Conservation (phyloP, 2,888 invertebrate genomes). For the Hypsopygia costalis region DNA sequence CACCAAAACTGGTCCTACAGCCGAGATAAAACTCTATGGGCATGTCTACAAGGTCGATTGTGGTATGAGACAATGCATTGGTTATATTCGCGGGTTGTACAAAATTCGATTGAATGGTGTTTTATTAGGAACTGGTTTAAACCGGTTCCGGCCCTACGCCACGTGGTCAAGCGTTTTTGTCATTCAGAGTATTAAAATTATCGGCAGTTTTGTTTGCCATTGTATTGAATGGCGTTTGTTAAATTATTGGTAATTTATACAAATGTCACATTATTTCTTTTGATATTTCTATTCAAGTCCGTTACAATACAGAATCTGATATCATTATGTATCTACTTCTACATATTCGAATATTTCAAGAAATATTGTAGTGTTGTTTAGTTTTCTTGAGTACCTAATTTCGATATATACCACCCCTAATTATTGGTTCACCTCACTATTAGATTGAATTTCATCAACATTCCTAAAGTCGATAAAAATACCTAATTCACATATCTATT, state of each 20-base stretch:
- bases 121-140: conserved; percentile 67
- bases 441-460: no score
- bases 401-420: no score
- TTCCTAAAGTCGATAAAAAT: no score
- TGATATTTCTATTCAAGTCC: no score
- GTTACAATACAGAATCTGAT: no score
- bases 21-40: conserved; percentile 4
- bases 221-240: conserved; percentile 28
- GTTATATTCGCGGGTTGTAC: conserved; percentile 35
- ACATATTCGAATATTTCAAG: no score
- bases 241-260: conserved; percentile 31
- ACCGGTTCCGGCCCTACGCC: conserved; percentile 65
- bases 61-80: background rate
- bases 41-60: background rate
- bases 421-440: no score
- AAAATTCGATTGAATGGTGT: conserved; percentile 69
- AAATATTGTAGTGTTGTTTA: no score
- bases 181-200: conserved; percentile 66
- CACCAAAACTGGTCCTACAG: conserved; percentile 27
- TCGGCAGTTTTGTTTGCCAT: conserved; percentile 54
- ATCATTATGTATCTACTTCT: no score
- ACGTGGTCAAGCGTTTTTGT: conserved; percentile 70
- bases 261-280: conserved; percentile 8
- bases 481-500: no score
- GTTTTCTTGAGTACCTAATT: no score